Evolutionary conservation across 2,797 vertebrate species (phyloP), one percentile per base, ranked within the genome.

Genomic region (Coregonus ussuriensis): DNA sequence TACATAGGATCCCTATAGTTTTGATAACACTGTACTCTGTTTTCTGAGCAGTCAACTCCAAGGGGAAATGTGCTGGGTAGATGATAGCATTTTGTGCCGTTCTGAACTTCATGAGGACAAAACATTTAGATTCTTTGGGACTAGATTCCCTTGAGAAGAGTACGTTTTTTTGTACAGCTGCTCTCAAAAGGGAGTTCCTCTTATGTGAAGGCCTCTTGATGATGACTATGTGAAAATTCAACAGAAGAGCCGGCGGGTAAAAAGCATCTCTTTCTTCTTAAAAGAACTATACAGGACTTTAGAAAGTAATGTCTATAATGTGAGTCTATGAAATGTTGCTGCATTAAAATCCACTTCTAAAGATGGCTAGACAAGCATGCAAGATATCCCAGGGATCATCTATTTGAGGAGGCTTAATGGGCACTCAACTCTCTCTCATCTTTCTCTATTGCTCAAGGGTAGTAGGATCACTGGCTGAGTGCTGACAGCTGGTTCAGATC

Each of bases 61-160:
- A 21, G 21, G 85, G 88, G 86, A 87, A 88, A 89, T 80, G 82
- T 82, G 75, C 67, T 9, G 11, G 81, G 84, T 15, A 7, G 82
- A 84, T 15, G 86, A 89, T 90, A 90, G 89, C 85, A 90, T 82
- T 88, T 83, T 90, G 76, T 82, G 84, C 77, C 47, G 74, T n/a
- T 76, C 71, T 82, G 79, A 79, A 86, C 82, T 81, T 83, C 86
- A 84, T 82, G 83, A 81, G 81, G 7, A 74, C 75, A 75, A 76
- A 83, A 87, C 41, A 88, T 78, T 71, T 82, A 76, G 80, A 82
- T 88, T 87, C 85, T 87, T 83, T 90, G 87, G 86, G 80, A 74
- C 75, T 6, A 78, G 72, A 82, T 81, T 85, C 87, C 84, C 84
- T 77, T 78, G 88, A 90, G 87, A 86, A 83, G 35, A 16, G 2